These are phyloP conservation scores for Margaritifera margaritifera DNA, from an alignment of 2,888 invertebrate species.

Conservation along the genomic window DNA sequence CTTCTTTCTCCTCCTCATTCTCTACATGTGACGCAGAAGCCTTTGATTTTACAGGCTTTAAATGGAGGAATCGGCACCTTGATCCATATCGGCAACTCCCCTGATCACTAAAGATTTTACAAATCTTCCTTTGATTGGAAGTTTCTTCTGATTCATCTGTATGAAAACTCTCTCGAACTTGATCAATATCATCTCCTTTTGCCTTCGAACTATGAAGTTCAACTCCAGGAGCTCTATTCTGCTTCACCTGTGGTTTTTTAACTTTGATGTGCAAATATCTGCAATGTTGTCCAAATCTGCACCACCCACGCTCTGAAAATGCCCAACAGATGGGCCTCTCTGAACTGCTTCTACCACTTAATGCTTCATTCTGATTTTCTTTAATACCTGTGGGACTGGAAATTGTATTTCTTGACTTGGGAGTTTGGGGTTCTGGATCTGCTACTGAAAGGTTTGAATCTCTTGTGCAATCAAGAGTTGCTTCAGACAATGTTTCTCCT, in stretches of 20 bases:
- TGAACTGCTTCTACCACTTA: slow-evolving; percentile 11
- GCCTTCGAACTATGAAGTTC: background rate
- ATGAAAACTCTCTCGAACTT: background rate
- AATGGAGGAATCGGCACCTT: too few species aligned
- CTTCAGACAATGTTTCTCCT: too few species aligned
- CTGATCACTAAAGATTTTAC: background rate
- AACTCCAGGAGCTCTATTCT: background rate
- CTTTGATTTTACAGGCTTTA: slow-evolving; percentile 2
- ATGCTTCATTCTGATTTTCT: slow-evolving; percentile 21
- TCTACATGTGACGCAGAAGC: slow-evolving; percentile 10
- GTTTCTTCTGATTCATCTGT: background rate
- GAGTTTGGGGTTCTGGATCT: too few species aligned
- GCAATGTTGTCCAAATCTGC: slow-evolving; percentile 51
- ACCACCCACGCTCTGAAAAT: slow-evolving; percentile 41
- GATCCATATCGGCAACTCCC: too few species aligned
- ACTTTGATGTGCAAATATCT: slow-evolving; percentile 35
- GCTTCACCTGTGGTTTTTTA: slow-evolving; percentile 4
- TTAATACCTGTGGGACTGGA: background rate
- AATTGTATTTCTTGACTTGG: slow-evolving; percentile 1
- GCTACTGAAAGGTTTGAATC: too few species aligned
- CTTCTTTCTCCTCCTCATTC: slow-evolving; percentile 23
- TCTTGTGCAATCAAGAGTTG: too few species aligned
- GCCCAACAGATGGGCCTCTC: slow-evolving; percentile 29
- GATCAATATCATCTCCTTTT: background rate
- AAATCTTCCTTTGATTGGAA: background rate